These are phyloP conservation scores for Clanis bilineata DNA, from an alignment of 2,888 invertebrate genomes.

Conservation along the genomic window DNA sequence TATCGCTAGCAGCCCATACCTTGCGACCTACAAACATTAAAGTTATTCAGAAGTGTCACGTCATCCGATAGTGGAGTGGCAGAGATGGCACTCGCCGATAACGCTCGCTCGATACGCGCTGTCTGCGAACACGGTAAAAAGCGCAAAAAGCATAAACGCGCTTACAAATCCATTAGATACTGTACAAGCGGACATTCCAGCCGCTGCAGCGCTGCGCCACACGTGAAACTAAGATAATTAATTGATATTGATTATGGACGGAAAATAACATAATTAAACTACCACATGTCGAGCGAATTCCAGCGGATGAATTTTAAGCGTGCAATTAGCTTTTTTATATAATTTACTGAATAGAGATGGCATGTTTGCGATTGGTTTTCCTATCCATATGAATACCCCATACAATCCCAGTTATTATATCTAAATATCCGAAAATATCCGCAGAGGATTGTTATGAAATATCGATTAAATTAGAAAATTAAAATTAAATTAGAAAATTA, in stretches of 20 bases:
- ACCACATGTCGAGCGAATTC: not conserved
- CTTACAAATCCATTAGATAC: conserved; percentile 14
- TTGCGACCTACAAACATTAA: conserved; percentile 11
- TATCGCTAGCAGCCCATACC: not conserved
- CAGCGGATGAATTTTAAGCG: not conserved
- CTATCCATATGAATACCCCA: too few relatives aligned
- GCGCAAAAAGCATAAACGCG: conserved; percentile 9
- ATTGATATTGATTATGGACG: conserved; percentile 4
- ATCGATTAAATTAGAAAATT: too few relatives aligned
- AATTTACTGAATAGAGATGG: too few relatives aligned
- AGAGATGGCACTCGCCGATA: conserved; percentile 17
- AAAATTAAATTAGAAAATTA: too few relatives aligned
- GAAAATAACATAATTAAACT: conserved; percentile 6
- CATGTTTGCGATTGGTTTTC: too few relatives aligned
- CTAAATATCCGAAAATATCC: too few relatives aligned
- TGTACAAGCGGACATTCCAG: conserved; percentile 7
- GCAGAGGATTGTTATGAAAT: too few relatives aligned
- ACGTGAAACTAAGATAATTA: conserved; percentile 5
- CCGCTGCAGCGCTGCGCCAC: conserved; percentile 8
- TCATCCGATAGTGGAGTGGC: conserved; percentile 14
- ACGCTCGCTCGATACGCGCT: conserved; percentile 6
- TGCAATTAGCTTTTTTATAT: not conserved
- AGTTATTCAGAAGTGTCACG: conserved; percentile 15
- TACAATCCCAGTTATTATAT: too few relatives aligned
- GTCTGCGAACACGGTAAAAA: conserved; percentile 15